Evolutionary conservation across 2,797 vertebrate genomes (phyloP).

Genomic region (Lagorchestes hirsutus): DNA sequence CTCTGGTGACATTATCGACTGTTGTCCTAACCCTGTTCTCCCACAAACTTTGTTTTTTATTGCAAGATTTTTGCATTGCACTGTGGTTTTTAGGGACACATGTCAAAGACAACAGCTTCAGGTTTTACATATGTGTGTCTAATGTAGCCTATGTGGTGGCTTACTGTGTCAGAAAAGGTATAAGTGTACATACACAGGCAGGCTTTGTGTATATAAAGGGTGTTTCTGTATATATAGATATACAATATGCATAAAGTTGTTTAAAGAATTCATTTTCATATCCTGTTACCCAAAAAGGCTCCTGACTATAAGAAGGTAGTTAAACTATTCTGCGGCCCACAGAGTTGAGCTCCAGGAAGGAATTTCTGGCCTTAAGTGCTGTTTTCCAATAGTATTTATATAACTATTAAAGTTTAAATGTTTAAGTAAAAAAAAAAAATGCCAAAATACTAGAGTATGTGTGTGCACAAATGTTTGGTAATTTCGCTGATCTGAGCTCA

Average conservation of each 20-base stretch:
- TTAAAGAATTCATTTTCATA: neutral
- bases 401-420: neutral
- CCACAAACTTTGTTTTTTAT: neutral
- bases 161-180: neutral
- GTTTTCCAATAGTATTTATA: neutral
- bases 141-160: neutral
- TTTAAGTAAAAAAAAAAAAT: neutral
- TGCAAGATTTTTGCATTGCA: neutral
- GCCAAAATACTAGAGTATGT: neutral
- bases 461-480: neutral
- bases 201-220: neutral
- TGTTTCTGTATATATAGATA: neutral
- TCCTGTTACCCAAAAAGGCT: neutral
- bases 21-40: neutral
- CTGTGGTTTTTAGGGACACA: neutral
- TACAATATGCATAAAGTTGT: neutral
- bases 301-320: neutral
- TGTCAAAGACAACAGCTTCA: neutral
- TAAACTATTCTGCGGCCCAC: neutral
- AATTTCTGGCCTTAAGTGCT: neutral
- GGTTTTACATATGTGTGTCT: neutral
- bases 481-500: neutral
- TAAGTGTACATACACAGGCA: neutral
- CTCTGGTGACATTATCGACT: neutral
- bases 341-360: neutral